Evolutionary conservation across 2,113 vertebrate species (phyloP).

Genomic region (Crotalus horridus): DNA sequence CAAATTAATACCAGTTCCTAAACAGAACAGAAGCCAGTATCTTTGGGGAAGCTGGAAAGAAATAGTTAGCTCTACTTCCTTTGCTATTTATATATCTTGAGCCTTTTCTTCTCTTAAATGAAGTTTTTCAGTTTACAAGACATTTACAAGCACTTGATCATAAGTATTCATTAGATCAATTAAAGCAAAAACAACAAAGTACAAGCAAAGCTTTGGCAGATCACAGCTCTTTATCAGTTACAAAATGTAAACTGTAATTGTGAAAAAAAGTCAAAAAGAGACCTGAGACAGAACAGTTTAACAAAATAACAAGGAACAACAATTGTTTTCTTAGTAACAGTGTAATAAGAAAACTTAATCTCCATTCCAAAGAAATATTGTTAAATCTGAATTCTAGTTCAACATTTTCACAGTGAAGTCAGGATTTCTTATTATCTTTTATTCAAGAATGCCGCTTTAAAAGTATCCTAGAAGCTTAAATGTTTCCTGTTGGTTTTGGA

Average conservation of each 20-base stretch:
- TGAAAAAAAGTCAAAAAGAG: neutral
- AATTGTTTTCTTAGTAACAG: neutral
- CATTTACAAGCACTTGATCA: neutral
- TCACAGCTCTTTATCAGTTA: neutral
- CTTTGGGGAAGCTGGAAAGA: neutral
- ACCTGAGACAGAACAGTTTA: neutral
- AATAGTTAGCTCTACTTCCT: neutral
- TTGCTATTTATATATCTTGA: neutral
- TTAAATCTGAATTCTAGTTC: neutral
- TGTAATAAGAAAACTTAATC: neutral
- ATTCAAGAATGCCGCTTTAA: neutral
- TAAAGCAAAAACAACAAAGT: neutral
- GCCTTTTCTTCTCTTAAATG: neutral
- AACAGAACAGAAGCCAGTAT: neutral
- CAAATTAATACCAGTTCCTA: neutral
- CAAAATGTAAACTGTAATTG: neutral
- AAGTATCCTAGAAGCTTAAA: neutral
- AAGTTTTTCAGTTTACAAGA: neutral
- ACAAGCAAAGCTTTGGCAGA: neutral
- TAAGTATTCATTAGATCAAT: neutral
- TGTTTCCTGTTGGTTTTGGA: neutral
- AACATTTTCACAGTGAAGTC: neutral
- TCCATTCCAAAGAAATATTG: neutral
- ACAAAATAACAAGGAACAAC: neutral
- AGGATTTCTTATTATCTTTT: neutral